Percentiles rank a stretch among this genome's conserved stretches.
Evolutionary conservation across 2,888 invertebrate species (phyloP).

Genomic region (Drosophila meridionalis): DNA sequence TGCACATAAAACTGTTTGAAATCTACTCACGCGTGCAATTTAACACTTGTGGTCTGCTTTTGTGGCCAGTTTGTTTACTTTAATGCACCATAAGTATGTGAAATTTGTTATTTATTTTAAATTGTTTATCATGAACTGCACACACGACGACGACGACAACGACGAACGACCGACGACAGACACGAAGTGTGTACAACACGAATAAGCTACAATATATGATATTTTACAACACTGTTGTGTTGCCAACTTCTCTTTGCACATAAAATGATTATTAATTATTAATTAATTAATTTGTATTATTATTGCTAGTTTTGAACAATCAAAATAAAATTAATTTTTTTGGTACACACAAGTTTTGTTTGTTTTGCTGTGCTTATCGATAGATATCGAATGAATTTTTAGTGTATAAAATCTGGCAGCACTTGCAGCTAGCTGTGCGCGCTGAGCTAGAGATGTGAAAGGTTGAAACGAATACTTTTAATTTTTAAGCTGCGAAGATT

Average conservation of each 20-base stretch:
- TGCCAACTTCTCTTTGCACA: constrained; percentile 23
- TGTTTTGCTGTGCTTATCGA: neutral
- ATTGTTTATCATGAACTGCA: constrained; percentile 79
- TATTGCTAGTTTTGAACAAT: neutral
- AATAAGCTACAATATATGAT: constrained; percentile 17
- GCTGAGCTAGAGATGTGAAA: constrained; percentile 21
- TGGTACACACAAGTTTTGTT: neutral
- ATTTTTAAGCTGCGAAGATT: neutral
- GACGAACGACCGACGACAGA: constrained; percentile 61
- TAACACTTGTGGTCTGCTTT: constrained; percentile 52
- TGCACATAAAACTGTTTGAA: constrained; percentile 48
- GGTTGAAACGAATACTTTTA: neutral
- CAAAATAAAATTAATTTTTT: no score
- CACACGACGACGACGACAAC: constrained; percentile 65
- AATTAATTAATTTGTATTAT: neutral
- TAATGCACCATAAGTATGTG: constrained; percentile 55
- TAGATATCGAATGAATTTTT: neutral
- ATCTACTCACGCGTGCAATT: constrained; percentile 68
- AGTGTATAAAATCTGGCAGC: constrained; percentile 22
- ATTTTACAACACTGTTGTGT: constrained; percentile 45
- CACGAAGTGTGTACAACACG: constrained; percentile 60
- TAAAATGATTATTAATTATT: neutral
- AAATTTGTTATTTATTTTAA: constrained; percentile 70
- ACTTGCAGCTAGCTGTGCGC: neutral
- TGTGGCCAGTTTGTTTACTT: constrained; percentile 56